A percentile compares a stretch with the other conserved stretches of the same genome.
These are phyloP conservation scores for Capromys pilorides DNA, from an alignment of 2,797 vertebrate species.

Conservation along the genomic window DNA sequence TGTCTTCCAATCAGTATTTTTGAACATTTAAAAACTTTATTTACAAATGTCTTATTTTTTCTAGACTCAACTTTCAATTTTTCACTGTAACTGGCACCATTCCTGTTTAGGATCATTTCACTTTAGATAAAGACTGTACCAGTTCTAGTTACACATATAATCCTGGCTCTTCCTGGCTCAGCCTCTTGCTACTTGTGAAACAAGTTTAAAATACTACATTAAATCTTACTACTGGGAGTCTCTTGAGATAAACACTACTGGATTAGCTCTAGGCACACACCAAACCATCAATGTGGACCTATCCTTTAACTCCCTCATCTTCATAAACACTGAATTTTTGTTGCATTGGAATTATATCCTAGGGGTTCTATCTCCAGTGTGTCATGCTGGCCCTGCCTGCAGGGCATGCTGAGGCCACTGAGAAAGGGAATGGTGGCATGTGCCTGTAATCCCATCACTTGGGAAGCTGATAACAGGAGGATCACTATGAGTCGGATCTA, in stretches of 20 bases:
- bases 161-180: not conserved
- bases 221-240: not conserved
- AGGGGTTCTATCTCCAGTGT: too few species aligned
- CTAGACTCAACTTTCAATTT: not conserved
- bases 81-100: not conserved
- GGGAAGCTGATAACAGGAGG: too few species aligned
- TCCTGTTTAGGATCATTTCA: not conserved
- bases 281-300: not conserved
- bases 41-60: not conserved
- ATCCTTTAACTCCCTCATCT: not conserved
- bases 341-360: not conserved
- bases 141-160: not conserved
- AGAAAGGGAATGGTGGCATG: too few species aligned
- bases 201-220: not conserved
- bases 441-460: too few species aligned
- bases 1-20: not conserved
- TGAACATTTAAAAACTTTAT: constrained; percentile 41
- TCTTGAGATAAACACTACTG: not conserved
- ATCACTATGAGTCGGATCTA: too few species aligned
- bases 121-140: not conserved
- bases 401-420: too few species aligned
- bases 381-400: too few species aligned
- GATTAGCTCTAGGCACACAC: not conserved
- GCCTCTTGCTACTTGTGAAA: constrained; percentile 15
- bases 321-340: not conserved